Percentiles rank a stretch among this genome's conserved stretches.
phyloP scores from a whole-genome alignment of 2,113 vertebrate genomes.

The Catharus fuscescens region DNA sequence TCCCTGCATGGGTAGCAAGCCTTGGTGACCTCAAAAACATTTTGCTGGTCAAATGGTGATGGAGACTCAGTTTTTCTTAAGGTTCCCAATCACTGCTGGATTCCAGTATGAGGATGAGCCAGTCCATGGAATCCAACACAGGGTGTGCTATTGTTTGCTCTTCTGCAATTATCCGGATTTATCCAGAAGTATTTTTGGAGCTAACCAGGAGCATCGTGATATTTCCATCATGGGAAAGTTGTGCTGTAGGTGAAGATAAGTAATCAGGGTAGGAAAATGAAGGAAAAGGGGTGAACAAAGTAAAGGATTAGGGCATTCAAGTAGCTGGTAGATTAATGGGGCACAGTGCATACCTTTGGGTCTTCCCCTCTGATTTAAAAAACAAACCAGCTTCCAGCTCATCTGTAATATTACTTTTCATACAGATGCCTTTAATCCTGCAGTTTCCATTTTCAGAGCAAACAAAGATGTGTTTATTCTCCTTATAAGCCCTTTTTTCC shows the following conservation, averaged over 20 bases:
- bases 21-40: neutral
- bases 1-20: too few relatives aligned
- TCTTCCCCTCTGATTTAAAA: neutral
- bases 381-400: neutral
- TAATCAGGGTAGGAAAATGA: neutral
- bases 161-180: neutral
- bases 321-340: neutral
- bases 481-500: neutral
- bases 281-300: neutral
- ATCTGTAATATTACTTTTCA: slow-evolving; percentile 4
- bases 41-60: neutral
- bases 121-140: neutral
- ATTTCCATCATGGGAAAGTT: neutral
- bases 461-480: slow-evolving; percentile 36
- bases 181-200: neutral
- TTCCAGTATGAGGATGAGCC: neutral
- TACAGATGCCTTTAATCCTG: slow-evolving; percentile 25
- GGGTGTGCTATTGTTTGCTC: neutral
- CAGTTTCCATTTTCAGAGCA: slow-evolving; percentile 36
- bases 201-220: neutral
- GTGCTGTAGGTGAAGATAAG: neutral
- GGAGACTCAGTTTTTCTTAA: neutral
- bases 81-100: neutral
- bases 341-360: neutral
- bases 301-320: neutral